Evolutionary conservation across 2,888 invertebrate genomes (phyloP), one percentile per base, ranked within the genome.

Genomic region (Drosophila percnosoma): DNA sequence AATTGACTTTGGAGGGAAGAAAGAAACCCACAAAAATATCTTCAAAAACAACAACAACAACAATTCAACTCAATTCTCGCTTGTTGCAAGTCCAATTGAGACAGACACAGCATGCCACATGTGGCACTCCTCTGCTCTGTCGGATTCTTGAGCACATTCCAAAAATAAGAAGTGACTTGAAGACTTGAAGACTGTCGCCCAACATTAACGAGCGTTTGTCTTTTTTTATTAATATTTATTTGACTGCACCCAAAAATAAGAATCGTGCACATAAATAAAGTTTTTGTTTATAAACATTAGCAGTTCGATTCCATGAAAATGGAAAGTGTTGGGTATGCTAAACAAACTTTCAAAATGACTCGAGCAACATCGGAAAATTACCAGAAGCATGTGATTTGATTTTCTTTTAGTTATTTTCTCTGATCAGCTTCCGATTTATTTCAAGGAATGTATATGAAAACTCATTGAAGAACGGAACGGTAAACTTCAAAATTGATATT

Each of bases 181-280:
- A 68, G 68, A 68, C 66, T 70, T 59, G 51, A 51, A 69, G 65
- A 65, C 54, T 72, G 73, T 76, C 73, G 69, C 60, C 76, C 49
- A 15, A 72, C 74, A 80, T 78, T 73, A 60, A 76, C 65, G 73
- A 68, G 60, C 49, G 76, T 15, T 24, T 24, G 68, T 69, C 69
- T 45, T 24, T 15, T 24, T 82, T 84, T 79, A 85, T 82, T 85
- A 84, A 77, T 85, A 82, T 82, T 85, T 82, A 85, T 82, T 84
- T 70, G 65, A 54, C 71, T 72, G 60, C 58, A 78, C 45, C 52
- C 58, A 71, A 72, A 85, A 82, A 82, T 73, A 76, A 71, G 69
- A 82, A 68, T 79, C 45, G 79, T 68, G 67, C 49, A 63, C 80
- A 82, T 82, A 82, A 82, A 82, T 84, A 79, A 82, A 69, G 48